Base-by-base conservation (phyloP, 2,888 invertebrate genomes). In the Antheraea assamensis region DNA sequence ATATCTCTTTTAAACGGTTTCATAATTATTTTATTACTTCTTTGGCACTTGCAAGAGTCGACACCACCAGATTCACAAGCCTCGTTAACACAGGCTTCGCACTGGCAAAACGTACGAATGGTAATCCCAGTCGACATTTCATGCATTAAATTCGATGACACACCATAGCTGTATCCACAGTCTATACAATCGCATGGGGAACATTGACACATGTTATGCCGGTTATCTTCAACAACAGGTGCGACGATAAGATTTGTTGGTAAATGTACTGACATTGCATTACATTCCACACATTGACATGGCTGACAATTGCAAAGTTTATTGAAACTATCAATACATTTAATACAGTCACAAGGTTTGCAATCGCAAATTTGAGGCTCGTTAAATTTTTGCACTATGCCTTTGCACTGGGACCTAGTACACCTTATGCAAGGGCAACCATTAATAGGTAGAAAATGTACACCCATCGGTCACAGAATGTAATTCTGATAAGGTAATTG, bases 171-270 rank as follows among this genome's bases (percentile, higher is more conserved):
- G 30, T 80, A 82, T 2, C 77, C 76, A 74, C 91, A 91, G 72
- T 88, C 81, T 47, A 78, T 77, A 74, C 91, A 92, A 52, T 87
- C 84, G 76, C 92, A 91, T 3, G 90, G 88, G 13, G 82, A 76
- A 76, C 91, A 92, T n/a, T 82, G 75, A 72, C 91, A 92, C 7
- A 71, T 49, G 52, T 76, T 77, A 24, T 77, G 80, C 55, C 78
- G 80, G 10, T 74, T 73, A 71, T 80, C 79, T 73, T 83, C 82
- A 47, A 75, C 78, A n/a, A 86, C 80, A 19, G 86, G 80, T 8
- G 85, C 85, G 0, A 89, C 84, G 31, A 85, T 78, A 19, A 85
- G 70, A 5, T 78, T 76, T 71, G 76, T 82, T 19, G 75, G 72
- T 49, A 74, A 76, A 21, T 71, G 64, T 52, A 58, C 71, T 15